These are phyloP conservation scores for Ctena decussata DNA, from an alignment of 2,888 invertebrate genomes.

Conservation along the genomic window DNA sequence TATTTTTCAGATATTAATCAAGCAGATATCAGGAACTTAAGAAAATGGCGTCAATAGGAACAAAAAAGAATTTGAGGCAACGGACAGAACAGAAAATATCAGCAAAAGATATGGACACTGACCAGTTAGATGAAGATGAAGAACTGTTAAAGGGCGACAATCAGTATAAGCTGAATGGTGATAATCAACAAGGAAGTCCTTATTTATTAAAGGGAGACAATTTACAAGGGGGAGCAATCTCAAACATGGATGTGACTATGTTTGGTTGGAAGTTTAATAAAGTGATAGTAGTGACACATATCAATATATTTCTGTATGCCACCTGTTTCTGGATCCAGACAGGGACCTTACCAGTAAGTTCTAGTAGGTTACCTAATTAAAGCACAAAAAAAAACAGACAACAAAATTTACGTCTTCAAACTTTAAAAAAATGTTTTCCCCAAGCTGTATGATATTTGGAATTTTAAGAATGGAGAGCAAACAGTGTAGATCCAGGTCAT, in stretches of 20 bases:
- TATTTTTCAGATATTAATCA: too few relatives aligned
- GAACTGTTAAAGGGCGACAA: not conserved
- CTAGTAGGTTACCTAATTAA: too few relatives aligned
- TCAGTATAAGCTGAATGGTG: not conserved
- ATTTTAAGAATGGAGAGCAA: too few relatives aligned
- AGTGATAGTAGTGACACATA: slow-evolving; percentile 73
- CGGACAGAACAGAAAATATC: not conserved
- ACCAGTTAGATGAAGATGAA: not conserved
- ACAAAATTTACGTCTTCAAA: too few relatives aligned
- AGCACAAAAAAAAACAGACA: too few relatives aligned
- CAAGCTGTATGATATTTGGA: too few relatives aligned
- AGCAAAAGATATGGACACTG: not conserved
- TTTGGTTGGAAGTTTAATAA: slow-evolving; percentile 62
- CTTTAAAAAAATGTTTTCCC: too few relatives aligned
- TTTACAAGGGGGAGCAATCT: not conserved
- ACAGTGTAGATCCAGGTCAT: too few relatives aligned
- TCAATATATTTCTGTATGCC: slow-evolving; percentile 81
- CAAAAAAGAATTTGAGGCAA: not conserved
- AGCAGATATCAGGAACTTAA: too few relatives aligned
- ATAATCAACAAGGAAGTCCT: not conserved
- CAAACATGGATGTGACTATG: slow-evolving; percentile 26
- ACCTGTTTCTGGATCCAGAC: slow-evolving; percentile 83
- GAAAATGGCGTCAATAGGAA: not conserved
- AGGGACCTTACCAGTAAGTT: slow-evolving; percentile 80
- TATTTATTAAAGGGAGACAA: not conserved